A percentile compares a stretch with the other conserved stretches of the same genome.
Evolutionary conservation across 1,140 invertebrate genomes (phyloP).

Genomic region (Druon quercuslanigerum): DNA sequence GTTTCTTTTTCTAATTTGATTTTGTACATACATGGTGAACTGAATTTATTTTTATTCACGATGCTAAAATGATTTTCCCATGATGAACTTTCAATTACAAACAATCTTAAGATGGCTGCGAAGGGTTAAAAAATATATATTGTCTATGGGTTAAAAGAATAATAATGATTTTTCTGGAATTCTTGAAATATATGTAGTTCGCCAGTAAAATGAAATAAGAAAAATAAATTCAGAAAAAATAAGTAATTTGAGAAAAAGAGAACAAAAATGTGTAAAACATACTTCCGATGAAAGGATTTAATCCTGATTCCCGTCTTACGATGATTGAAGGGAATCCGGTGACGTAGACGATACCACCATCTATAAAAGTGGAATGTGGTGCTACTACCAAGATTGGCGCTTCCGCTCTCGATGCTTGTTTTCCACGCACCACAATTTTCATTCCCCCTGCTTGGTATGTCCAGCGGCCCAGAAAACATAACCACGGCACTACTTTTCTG

Average conservation of each 20-base stretch:
- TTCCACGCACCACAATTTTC: constrained; percentile 86
- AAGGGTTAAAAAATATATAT: too few species aligned
- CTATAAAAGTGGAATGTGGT: constrained; percentile 91
- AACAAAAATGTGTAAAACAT: constrained; percentile 71
- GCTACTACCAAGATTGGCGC: constrained; percentile 90
- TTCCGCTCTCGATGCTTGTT: constrained; percentile 82
- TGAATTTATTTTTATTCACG: background rate
- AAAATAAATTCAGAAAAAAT: background rate
- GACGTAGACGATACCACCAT: constrained; percentile 88
- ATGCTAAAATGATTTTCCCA: background rate
- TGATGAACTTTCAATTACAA: background rate
- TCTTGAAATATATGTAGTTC: too few species aligned
- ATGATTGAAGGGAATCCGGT: constrained; percentile 87
- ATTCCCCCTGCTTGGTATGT: constrained; percentile 86
- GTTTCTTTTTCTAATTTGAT: background rate
- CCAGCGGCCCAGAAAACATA: constrained; percentile 83
- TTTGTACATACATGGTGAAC: constrained; percentile 21
- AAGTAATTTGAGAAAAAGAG: background rate
- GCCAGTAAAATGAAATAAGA: background rate
- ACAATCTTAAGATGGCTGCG: background rate
- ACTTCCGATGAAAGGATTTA: constrained; percentile 90
- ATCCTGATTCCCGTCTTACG: constrained; percentile 84
- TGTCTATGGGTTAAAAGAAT: too few species aligned
- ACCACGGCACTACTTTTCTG: constrained; percentile 77
- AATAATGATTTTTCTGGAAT: too few species aligned